Percentiles rank a stretch among this genome's conserved stretches.
phyloP scores from a whole-genome alignment of 2,113 vertebrate species.

The Phylloscopus whistleri region DNA sequence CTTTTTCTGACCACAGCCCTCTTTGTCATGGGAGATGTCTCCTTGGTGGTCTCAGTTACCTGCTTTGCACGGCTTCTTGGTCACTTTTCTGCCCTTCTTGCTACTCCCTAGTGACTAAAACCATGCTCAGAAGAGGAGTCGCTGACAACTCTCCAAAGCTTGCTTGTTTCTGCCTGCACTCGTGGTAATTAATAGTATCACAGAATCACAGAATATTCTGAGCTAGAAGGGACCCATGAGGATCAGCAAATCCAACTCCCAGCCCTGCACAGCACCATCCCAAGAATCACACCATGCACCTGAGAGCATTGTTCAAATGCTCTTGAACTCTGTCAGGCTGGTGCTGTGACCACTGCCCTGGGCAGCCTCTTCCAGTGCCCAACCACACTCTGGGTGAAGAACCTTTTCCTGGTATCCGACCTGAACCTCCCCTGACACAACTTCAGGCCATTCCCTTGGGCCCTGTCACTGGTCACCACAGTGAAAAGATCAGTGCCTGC shows the following conservation, averaged over 20 bases:
- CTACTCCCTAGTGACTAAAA: not conserved
- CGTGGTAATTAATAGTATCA: not conserved
- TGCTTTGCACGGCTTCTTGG: not conserved
- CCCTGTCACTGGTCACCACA: too few relatives aligned
- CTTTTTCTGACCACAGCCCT: not conserved
- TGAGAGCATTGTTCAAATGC: not conserved
- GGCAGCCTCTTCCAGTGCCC: not conserved
- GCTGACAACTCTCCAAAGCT: not conserved
- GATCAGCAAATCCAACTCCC: not conserved
- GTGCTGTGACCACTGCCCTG: not conserved
- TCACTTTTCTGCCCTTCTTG: not conserved
- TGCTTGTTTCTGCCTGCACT: not conserved
- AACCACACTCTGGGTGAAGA: accelerated
- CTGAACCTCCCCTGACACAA: too few relatives aligned
- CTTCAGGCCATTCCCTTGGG: too few relatives aligned
- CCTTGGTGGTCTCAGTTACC: not conserved
- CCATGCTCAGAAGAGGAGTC: not conserved
- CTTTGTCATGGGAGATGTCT: not conserved
- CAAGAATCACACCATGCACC: accelerated
- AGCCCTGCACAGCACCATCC: not conserved
- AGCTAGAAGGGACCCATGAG: not conserved
- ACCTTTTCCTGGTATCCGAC: not conserved
- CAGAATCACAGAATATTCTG: not conserved
- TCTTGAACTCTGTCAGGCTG: not conserved
- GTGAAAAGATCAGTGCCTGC: too few relatives aligned